Evolutionary conservation across 2,888 invertebrate genomes (phyloP).

Genomic region (Tineola bisselliella): DNA sequence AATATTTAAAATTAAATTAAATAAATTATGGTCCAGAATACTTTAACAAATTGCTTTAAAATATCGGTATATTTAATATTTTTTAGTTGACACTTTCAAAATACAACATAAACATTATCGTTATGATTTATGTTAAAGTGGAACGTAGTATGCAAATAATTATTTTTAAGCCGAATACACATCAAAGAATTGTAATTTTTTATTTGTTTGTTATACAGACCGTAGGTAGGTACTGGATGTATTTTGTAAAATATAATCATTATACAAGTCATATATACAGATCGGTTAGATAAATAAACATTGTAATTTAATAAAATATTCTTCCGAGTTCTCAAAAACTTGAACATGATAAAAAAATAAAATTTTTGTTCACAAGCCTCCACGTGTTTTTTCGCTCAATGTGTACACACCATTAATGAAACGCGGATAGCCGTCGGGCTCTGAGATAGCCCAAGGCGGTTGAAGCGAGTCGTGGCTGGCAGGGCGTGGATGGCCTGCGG

Average conservation of each 20-base stretch:
- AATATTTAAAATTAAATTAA: too few species aligned
- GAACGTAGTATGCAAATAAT: not conserved
- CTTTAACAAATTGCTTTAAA: too few species aligned
- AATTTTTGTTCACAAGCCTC: not conserved
- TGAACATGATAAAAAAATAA: not conserved
- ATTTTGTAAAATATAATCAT: too few species aligned
- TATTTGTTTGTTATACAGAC: too few species aligned
- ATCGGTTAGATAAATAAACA: too few species aligned
- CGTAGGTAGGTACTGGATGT: too few species aligned
- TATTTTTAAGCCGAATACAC: not conserved
- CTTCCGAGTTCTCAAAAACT: too few species aligned
- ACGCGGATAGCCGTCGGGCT: not conserved
- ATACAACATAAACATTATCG: not conserved
- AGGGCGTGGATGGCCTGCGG: not conserved
- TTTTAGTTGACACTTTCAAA: not conserved
- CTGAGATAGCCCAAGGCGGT: not conserved
- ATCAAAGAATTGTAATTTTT: not conserved
- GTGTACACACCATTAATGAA: slow-evolving; percentile 5
- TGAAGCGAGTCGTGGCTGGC: not conserved
- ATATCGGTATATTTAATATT: too few species aligned
- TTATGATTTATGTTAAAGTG: not conserved
- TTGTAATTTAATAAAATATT: too few species aligned
- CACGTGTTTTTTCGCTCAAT: not conserved
- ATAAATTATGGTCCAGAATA: too few species aligned
- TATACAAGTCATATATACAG: too few species aligned